Percentiles rank a stretch among this genome's conserved stretches.
Evolutionary conservation across 2,113 vertebrate genomes (phyloP).

Genomic region (Pelecanus crispus): DNA sequence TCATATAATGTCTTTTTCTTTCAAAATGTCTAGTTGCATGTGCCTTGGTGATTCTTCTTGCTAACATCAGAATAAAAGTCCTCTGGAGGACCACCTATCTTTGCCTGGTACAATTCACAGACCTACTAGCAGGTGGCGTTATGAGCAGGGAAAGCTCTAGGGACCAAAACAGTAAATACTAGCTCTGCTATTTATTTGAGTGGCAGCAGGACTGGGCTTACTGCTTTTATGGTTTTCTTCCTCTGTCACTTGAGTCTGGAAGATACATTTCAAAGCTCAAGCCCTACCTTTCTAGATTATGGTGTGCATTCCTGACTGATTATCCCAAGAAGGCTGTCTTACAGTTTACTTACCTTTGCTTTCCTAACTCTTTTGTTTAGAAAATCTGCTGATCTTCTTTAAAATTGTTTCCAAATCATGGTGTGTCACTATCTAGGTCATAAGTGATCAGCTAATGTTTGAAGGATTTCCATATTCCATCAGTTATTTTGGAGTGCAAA

Average conservation of each 20-base stretch:
- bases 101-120: not conserved
- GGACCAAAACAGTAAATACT: not conserved
- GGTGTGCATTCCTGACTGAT: not conserved
- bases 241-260: not conserved
- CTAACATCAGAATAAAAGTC: not conserved
- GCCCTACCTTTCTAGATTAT: not conserved
- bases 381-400: not conserved
- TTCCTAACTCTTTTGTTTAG: not conserved
- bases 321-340: not conserved
- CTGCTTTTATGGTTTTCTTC: not conserved
- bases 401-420: not conserved
- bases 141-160: not conserved
- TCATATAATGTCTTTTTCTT: not conserved
- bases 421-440: not conserved
- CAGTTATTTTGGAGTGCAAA: not conserved
- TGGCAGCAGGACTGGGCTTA: not conserved
- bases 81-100: not conserved
- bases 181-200: not conserved
- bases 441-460: not conserved
- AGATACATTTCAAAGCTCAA: not conserved
- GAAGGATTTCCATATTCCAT: not conserved
- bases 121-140: conserved; percentile 30
- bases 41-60: not conserved
- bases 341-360: not conserved
- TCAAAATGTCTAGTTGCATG: not conserved